Evolutionary conservation across 2,888 invertebrate species (phyloP).

Genomic region (Saturnia japonica): DNA sequence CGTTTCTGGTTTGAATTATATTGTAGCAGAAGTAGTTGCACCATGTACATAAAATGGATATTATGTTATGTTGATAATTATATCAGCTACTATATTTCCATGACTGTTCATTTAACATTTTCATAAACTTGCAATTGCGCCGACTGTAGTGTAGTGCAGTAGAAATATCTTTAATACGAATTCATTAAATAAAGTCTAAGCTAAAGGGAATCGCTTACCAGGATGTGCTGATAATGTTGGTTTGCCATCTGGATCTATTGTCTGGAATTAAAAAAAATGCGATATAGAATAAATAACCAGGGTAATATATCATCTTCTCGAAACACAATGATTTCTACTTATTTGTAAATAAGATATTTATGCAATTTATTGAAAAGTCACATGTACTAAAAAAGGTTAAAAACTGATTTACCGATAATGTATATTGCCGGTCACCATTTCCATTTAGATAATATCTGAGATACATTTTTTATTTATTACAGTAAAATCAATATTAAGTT

Average conservation of each 20-base stretch:
- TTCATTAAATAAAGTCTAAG: not conserved
- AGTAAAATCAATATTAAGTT: not conserved
- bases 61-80: too few relatives aligned
- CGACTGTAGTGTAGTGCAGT: too few relatives aligned
- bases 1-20: too few relatives aligned
- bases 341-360: not conserved
- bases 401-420: conserved; percentile 85
- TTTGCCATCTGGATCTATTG: conserved; percentile 87
- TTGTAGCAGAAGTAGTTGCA: too few relatives aligned
- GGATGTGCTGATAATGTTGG: conserved; percentile 96
- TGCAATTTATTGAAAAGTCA: conserved; percentile 34
- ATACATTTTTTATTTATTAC: conserved; percentile 61
- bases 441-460: conserved; percentile 84
- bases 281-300: not conserved
- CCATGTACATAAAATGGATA: too few relatives aligned
- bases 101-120: too few relatives aligned
- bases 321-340: not conserved
- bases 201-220: conserved; percentile 62
- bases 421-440: conserved; percentile 91
- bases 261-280: conserved; percentile 81
- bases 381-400: not conserved
- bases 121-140: too few relatives aligned
- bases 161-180: not conserved
- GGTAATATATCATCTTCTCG: not conserved
- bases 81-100: too few relatives aligned